Base-by-base conservation (phyloP, 1,140 invertebrate species). In the Nixonia krombeini region DNA sequence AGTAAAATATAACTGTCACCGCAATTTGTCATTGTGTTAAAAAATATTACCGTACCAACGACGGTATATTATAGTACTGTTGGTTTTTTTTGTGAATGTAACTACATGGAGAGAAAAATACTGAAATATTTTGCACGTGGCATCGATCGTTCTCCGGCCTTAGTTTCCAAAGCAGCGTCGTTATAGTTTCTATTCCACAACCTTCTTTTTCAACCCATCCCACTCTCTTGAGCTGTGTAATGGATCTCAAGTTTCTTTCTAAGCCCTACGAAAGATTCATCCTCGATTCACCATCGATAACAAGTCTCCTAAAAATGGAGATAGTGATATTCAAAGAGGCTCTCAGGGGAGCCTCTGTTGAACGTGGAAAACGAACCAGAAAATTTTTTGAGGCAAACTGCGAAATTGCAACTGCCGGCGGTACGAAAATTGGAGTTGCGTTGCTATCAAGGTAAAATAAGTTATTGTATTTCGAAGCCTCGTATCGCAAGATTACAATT, bases 251-350 rank as follows among this genome's bases (percentile, higher is more conserved):
- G 49, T 37, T 51, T 29, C 37, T 51, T 52, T 41, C 40, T 16
- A 41, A 41, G 49, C 49, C 42, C 42, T 52, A 52, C 49, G 51
- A 31, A 62, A 58, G 44, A 69, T 69, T 63, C 58, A 69, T 69
- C 53, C 44, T 35, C 40, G 65, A 69, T 68, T 62, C 52, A 42
- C 33, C 23, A 37, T 56, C 56, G 64, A 67, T 67, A 67, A 57
- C 56, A 23, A 61, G 37, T 28, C 40, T 61, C 33, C 23, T 61
- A 58, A 66, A 67, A 47, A 56, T 67, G 50, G 26, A 61, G 49
- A 61, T 57, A 47, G 46, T 18, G 47, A 56, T 67, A 67, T 61
- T 56, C 58, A 56, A 56, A 61, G 18, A 49, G 42, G 46, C 23
- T 45, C 38, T 57, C 52, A 10, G 8, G 53, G 31, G 31, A 53